Percentiles rank a stretch among this genome's conserved stretches.
These are phyloP conservation scores for Acleris literana DNA, from an alignment of 2,888 invertebrate genomes.

Conservation along the genomic window DNA sequence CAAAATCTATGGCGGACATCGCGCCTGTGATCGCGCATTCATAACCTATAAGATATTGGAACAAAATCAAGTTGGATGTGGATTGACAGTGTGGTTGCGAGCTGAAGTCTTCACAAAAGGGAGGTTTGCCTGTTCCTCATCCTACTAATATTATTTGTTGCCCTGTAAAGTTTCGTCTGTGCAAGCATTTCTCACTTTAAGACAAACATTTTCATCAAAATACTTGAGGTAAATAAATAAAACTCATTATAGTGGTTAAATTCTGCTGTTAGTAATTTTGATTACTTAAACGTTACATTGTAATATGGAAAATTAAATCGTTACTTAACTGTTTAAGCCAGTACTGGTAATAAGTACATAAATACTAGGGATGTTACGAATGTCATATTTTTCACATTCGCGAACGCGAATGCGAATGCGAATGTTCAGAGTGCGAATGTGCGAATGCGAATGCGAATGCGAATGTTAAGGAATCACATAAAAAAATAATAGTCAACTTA, in stretches of 20 bases:
- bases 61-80: background rate
- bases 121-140: slow-evolving; percentile 6
- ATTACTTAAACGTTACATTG: background rate
- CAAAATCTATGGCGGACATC: background rate
- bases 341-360: too few relatives aligned
- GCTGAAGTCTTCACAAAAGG: slow-evolving; percentile 4
- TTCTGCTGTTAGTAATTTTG: background rate
- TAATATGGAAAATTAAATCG: background rate
- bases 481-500: too few relatives aligned
- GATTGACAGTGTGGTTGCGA: background rate
- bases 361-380: too few relatives aligned
- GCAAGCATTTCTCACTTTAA: slow-evolving; percentile 2
- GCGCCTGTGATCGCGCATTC: background rate
- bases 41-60: background rate
- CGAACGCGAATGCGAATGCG: too few relatives aligned
- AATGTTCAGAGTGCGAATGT: too few relatives aligned
- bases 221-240: background rate
- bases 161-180: slow-evolving; percentile 10
- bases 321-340: too few relatives aligned
- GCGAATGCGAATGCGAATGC: too few relatives aligned
- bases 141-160: slow-evolving; percentile 1
- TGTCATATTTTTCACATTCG: too few relatives aligned
- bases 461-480: too few relatives aligned
- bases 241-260: background rate
- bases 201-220: background rate